A percentile compares a stretch with the other conserved stretches of the same genome.
Evolutionary conservation across 2,797 vertebrate genomes (phyloP).

Genomic region (Sphenopsis melanotis): DNA sequence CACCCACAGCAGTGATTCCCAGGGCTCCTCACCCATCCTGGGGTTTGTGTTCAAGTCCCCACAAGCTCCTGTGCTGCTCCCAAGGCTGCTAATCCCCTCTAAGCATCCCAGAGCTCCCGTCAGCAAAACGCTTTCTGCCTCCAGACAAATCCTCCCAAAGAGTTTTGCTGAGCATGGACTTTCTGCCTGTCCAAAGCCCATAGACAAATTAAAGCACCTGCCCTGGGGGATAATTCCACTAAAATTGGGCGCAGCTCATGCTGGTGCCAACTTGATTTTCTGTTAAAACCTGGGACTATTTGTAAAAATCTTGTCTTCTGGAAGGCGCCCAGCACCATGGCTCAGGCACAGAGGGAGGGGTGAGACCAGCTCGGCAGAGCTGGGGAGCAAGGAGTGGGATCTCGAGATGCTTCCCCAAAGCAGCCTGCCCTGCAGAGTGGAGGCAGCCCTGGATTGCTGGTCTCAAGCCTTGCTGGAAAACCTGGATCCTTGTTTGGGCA

Average conservation of each 20-base stretch:
- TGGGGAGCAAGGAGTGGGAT: neutral
- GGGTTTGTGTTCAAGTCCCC: neutral
- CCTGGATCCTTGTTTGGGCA: neutral
- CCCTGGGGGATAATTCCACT: conserved; percentile 48
- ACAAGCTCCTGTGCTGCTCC: neutral
- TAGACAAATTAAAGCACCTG: conserved; percentile 56
- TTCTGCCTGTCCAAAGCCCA: conserved; percentile 24
- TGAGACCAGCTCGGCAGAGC: fast-evolving
- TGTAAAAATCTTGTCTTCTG: conserved; percentile 12
- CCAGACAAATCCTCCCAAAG: conserved; percentile 59
- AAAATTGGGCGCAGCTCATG: neutral
- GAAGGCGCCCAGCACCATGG: fast-evolving
- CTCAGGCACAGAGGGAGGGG: neutral
- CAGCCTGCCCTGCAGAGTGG: neutral
- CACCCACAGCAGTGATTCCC: neutral
- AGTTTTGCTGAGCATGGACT: conserved; percentile 59
- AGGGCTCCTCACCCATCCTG: fast-evolving
- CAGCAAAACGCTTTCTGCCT: conserved; percentile 55
- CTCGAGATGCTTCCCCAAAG: fast-evolving
- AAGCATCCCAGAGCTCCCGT: conserved; percentile 29
- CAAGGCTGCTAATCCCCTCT: conserved; percentile 40
- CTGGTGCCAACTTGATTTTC: conserved; percentile 13
- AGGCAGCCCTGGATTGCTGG: neutral
- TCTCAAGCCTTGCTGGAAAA: neutral
- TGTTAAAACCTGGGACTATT: conserved; percentile 17